These are phyloP conservation scores for Drosophila littoralis DNA, from an alignment of 1,140 invertebrate species.

Conservation along the genomic window DNA sequence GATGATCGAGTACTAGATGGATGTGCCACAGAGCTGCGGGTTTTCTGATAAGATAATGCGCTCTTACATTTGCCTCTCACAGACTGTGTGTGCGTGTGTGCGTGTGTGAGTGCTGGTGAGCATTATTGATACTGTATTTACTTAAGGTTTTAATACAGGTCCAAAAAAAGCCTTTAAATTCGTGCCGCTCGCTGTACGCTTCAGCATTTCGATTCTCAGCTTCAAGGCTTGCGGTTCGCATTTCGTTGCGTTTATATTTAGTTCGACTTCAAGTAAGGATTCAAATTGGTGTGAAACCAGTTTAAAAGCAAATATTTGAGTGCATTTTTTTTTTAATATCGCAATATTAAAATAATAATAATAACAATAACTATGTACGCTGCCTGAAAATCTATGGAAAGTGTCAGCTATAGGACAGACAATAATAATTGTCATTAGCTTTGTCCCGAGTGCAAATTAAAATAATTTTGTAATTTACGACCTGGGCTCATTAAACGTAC, in stretches of 20 bases:
- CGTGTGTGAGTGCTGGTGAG: slow-evolving; percentile 1
- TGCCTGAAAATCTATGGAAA: background rate
- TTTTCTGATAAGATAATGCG: slow-evolving; percentile 72
- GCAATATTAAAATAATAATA: too few relatives aligned
- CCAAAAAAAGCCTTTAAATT: slow-evolving; percentile 69
- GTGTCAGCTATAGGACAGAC: slow-evolving; percentile 2
- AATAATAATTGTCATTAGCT: slow-evolving; percentile 31
- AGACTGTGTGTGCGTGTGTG: background rate
- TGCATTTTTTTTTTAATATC: too few relatives aligned
- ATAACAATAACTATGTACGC: too few relatives aligned
- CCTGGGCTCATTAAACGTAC: slow-evolving; percentile 18
- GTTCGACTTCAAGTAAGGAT: slow-evolving; percentile 35
- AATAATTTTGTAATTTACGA: slow-evolving; percentile 34
- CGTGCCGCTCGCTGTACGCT: slow-evolving; percentile 28
- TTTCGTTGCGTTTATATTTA: slow-evolving; percentile 8
- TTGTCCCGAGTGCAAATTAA: slow-evolving; percentile 43
- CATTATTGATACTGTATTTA: slow-evolving; percentile 57
- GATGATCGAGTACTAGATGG: slow-evolving; percentile 50
- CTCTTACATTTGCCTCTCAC: slow-evolving; percentile 23
- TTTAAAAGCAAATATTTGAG: background rate
- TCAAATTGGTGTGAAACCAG: background rate
- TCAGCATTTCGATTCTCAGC: slow-evolving; percentile 51
- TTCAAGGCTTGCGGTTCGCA: slow-evolving; percentile 24
- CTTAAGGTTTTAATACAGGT: slow-evolving; percentile 20
- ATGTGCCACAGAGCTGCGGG: slow-evolving; percentile 38